Conservation (phyloP, 2,113 vertebrate genomes). For the Anolis carolinensis region DNA sequence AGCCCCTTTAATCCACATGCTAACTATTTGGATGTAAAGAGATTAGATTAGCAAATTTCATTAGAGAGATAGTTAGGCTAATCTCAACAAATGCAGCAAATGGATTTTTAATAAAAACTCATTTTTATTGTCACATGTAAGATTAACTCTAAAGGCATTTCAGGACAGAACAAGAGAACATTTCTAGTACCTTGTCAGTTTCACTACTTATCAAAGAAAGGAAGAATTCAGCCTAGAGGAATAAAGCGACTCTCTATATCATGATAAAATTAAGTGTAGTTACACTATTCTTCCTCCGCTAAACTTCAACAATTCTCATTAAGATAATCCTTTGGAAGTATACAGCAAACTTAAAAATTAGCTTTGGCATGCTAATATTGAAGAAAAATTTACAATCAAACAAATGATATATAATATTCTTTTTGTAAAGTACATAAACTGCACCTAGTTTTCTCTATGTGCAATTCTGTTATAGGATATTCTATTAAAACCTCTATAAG, state of each 20-base stretch:
- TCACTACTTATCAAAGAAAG: constrained; percentile 41
- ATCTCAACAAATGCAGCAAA: constrained; percentile 37
- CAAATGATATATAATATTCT: background rate
- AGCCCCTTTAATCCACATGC: background rate
- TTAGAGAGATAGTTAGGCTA: constrained; percentile 8
- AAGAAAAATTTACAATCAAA: background rate
- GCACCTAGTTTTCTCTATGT: background rate
- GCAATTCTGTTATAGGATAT: background rate
- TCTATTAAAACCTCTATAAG: background rate
- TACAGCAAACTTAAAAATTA: background rate
- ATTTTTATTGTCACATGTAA: constrained; percentile 24
- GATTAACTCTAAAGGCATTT: constrained; percentile 37
- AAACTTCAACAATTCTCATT: background rate
- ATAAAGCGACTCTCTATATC: constrained; percentile 38
- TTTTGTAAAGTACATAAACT: background rate
- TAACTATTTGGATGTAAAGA: background rate
- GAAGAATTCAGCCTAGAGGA: constrained; percentile 45
- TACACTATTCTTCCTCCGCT: background rate
- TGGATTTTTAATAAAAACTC: constrained; percentile 37
- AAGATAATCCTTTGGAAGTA: background rate
- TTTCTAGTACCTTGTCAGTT: constrained; percentile 23
- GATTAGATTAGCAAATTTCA: constrained; percentile 18
- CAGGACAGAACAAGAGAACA: constrained; percentile 17
- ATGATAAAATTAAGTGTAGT: constrained; percentile 9
- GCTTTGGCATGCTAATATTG: background rate